phyloP scores from a whole-genome alignment of 2,113 vertebrate genomes.

The Xerus inauris region DNA sequence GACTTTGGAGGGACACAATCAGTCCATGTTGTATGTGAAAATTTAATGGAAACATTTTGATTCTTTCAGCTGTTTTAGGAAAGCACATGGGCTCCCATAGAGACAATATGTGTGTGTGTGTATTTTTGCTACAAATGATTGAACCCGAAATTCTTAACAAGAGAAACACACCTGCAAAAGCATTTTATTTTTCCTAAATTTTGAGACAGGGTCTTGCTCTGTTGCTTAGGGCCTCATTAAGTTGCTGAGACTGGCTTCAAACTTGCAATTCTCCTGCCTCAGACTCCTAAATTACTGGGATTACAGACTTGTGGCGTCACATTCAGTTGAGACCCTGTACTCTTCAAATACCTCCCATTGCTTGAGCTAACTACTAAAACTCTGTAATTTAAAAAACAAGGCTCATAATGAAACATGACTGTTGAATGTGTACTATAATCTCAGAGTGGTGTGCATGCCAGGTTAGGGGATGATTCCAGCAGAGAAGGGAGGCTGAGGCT shows the following conservation, averaged over 20 bases:
- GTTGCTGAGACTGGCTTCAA: no score
- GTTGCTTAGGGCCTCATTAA: no score
- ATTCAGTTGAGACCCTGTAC: no score
- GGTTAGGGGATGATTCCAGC: neutral
- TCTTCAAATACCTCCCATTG: neutral
- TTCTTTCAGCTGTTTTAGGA: neutral
- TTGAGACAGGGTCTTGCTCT: neutral
- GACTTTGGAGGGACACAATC: neutral
- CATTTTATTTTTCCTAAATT: no score
- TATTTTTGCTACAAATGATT: no score
- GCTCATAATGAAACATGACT: neutral
- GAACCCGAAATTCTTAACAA: no score
- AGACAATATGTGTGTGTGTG: no score
- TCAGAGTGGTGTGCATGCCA: neutral
- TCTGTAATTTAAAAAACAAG: neutral
- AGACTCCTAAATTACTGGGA: no score
- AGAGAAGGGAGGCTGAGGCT: neutral
- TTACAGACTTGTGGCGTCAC: no score
- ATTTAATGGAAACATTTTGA: neutral
- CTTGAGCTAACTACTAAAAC: neutral
- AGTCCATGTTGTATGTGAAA: neutral
- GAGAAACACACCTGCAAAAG: no score
- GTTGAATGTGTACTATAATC: no score
- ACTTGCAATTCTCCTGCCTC: no score
- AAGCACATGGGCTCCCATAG: neutral